Conservation (phyloP, 2,797 vertebrate genomes). For the Pseudochromis fuscus region DNA sequence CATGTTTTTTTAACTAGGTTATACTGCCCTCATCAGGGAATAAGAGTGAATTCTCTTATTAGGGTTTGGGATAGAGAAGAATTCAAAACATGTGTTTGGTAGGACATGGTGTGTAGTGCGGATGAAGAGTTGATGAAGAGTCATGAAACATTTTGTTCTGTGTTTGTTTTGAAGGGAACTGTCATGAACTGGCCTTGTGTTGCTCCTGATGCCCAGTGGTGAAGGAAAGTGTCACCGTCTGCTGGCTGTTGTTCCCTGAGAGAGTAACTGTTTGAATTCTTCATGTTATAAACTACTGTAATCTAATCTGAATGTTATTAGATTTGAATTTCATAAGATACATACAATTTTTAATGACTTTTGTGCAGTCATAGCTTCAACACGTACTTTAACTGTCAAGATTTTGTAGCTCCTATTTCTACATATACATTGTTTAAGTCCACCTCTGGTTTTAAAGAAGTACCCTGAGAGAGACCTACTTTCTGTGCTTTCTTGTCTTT, state of each 20-base stretch:
- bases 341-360: no score
- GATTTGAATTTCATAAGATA: neutral
- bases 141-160: neutral
- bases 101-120: neutral
- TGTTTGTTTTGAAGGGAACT: neutral
- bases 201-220: no score
- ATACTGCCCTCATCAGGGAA: conserved; percentile 63
- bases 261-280: neutral
- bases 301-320: neutral
- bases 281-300: no score
- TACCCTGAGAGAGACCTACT: no score
- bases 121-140: neutral
- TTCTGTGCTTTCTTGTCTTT: neutral
- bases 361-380: no score
- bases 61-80: neutral
- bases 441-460: neutral
- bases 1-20: neutral
- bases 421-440: neutral
- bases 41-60: neutral
- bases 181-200: neutral
- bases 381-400: neutral
- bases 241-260: neutral
- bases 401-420: neutral
- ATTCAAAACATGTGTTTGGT: neutral
- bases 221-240: neutral